phyloP scores from a whole-genome alignment of 2,888 invertebrate genomes.

The Phyllotreta cruciferae region DNA sequence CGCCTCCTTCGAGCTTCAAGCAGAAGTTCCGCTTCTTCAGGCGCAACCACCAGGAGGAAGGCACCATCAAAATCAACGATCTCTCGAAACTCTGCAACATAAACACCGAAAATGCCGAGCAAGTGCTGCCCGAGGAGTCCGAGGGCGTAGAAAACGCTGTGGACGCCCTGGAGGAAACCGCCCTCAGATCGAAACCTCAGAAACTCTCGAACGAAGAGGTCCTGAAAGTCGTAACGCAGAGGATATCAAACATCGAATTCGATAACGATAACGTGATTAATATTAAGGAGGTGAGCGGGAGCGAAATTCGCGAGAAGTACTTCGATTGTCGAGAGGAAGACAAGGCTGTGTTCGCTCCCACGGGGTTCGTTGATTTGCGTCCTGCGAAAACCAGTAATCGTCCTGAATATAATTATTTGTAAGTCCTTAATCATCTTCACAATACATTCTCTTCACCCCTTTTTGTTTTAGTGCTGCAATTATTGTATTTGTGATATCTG shows the following conservation, averaged over 20 bases:
- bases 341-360: slow-evolving; percentile 52
- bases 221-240: slow-evolving; percentile 43
- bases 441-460: not conserved
- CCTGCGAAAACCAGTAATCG: slow-evolving; percentile 24
- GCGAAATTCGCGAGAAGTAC: slow-evolving; percentile 43
- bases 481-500: slow-evolving; percentile 39
- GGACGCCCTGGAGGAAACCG: slow-evolving; percentile 53
- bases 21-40: slow-evolving; percentile 50
- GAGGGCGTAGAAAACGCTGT: slow-evolving; percentile 55
- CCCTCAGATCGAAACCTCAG: slow-evolving; percentile 28
- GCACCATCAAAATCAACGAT: slow-evolving; percentile 47
- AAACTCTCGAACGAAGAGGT: slow-evolving; percentile 38
- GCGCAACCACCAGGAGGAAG: slow-evolving; percentile 43
- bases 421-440: slow-evolving; percentile 23
- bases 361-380: slow-evolving; percentile 56
- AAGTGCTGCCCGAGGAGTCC: slow-evolving; percentile 47
- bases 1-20: slow-evolving; percentile 38
- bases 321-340: slow-evolving; percentile 35
- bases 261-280: slow-evolving; percentile 48
- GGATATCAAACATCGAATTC: slow-evolving; percentile 49
- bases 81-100: slow-evolving; percentile 54
- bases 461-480: slow-evolving; percentile 42
- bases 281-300: slow-evolving; percentile 46
- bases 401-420: slow-evolving; percentile 35
- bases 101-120: slow-evolving; percentile 51